phyloP scores from a whole-genome alignment of 2,888 invertebrate species.

The Linnaemya tessellans region DNA sequence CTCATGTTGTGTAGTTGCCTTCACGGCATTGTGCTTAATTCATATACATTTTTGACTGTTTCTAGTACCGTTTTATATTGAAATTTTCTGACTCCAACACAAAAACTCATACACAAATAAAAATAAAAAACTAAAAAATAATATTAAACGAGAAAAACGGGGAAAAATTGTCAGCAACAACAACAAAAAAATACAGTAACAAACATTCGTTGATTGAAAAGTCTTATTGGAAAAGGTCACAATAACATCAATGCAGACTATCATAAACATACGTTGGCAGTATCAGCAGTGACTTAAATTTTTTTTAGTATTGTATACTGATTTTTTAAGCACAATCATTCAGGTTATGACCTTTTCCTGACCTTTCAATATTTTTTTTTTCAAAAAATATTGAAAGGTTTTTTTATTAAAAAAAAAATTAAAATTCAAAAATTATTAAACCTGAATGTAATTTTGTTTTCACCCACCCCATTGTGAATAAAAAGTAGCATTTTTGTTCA shows the following conservation, averaged over 20 bases:
- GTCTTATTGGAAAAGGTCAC: conserved; percentile 55
- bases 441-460: too few species aligned
- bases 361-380: too few species aligned
- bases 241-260: neutral
- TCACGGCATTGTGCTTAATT: conserved; percentile 23
- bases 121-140: neutral
- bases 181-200: conserved; percentile 25
- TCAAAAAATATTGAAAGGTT: too few species aligned
- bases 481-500: too few species aligned
- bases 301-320: too few species aligned
- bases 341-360: too few species aligned
- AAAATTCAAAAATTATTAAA: too few species aligned
- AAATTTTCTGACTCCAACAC: conserved; percentile 37
- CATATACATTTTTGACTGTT: conserved; percentile 50
- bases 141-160: neutral
- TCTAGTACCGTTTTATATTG: conserved; percentile 56
- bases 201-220: conserved; percentile 58
- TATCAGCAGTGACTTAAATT: neutral
- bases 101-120: neutral
- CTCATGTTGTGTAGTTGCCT: conserved; percentile 1
- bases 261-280: neutral
- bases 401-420: too few species aligned
- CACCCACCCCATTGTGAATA: too few species aligned
- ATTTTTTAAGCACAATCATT: too few species aligned
- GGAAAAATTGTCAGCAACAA: conserved; percentile 26